These are phyloP conservation scores for Malacoctenus gilli DNA, from an alignment of 2,797 vertebrate species.

Conservation along the genomic window DNA sequence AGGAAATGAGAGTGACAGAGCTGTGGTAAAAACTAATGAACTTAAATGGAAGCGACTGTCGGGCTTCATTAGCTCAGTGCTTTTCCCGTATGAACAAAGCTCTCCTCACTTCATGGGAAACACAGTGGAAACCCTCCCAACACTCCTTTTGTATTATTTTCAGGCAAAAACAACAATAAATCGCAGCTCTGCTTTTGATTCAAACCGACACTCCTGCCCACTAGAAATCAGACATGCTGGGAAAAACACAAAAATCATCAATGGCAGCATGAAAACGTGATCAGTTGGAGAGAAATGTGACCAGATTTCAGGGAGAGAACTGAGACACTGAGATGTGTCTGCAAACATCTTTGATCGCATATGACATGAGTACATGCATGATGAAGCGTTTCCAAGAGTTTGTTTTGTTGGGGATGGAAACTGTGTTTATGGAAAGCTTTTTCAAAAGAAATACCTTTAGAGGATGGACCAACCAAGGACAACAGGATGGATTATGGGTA, in stretches of 20 bases:
- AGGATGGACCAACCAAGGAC: no score
- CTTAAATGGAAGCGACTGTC: slow-evolving; percentile 57
- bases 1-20: slow-evolving; percentile 48
- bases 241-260: neutral
- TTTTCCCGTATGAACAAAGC: slow-evolving; percentile 25
- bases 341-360: no score
- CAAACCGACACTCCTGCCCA: slow-evolving; percentile 6
- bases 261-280: neutral
- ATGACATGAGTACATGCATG: no score
- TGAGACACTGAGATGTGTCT: slow-evolving; percentile 2
- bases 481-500: slow-evolving; percentile 59
- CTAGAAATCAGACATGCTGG: slow-evolving; percentile 16
- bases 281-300: slow-evolving; percentile 1
- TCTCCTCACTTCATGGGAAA: slow-evolving; percentile 10
- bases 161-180: slow-evolving; percentile 1
- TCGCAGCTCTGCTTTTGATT: slow-evolving; percentile 18
- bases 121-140: no score
- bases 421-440: no score
- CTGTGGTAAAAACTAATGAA: slow-evolving; percentile 55
- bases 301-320: slow-evolving; percentile 8
- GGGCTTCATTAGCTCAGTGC: slow-evolving; percentile 60
- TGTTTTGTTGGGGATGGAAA: no score
- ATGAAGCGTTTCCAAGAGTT: no score
- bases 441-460: no score
- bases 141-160: no score